Evolutionary conservation across 2,113 vertebrate genomes (phyloP).

Genomic region (Verasper variegatus): DNA sequence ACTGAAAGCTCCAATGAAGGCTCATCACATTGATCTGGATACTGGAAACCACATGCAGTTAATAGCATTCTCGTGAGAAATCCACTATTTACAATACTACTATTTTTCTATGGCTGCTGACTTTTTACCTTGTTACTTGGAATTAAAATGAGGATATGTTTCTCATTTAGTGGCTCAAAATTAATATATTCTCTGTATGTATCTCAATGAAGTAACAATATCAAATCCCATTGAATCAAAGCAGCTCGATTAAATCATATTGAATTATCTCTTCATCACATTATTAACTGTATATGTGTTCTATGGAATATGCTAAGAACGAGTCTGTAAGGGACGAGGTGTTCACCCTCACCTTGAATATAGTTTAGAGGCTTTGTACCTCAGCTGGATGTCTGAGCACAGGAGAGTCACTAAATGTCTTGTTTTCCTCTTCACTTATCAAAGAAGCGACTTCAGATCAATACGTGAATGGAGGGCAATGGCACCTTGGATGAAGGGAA

Average conservation of each 20-base stretch:
- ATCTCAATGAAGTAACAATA: neutral
- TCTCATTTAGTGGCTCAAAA: neutral
- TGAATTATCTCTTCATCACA: neutral
- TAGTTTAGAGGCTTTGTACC: neutral
- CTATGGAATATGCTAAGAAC: neutral
- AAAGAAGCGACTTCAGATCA: conserved; percentile 40
- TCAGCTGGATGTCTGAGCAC: conserved; percentile 14
- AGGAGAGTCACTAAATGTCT: conserved; percentile 41
- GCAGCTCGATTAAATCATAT: neutral
- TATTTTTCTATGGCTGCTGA: no score
- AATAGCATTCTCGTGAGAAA: no score
- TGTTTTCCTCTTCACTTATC: conserved; percentile 57
- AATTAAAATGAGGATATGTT: no score
- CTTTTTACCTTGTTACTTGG: no score
- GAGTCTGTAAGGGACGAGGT: neutral
- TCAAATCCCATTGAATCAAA: neutral
- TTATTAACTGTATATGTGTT: neutral
- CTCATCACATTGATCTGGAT: no score
- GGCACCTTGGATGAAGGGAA: conserved; percentile 21
- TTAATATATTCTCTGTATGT: no score
- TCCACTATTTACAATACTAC: no score
- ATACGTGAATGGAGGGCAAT: conserved; percentile 26
- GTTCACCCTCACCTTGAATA: neutral
- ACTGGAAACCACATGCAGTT: no score
- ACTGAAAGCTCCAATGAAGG: neutral